Evolutionary conservation across 2,888 invertebrate species (phyloP).

Genomic region (Tipula confusa): DNA sequence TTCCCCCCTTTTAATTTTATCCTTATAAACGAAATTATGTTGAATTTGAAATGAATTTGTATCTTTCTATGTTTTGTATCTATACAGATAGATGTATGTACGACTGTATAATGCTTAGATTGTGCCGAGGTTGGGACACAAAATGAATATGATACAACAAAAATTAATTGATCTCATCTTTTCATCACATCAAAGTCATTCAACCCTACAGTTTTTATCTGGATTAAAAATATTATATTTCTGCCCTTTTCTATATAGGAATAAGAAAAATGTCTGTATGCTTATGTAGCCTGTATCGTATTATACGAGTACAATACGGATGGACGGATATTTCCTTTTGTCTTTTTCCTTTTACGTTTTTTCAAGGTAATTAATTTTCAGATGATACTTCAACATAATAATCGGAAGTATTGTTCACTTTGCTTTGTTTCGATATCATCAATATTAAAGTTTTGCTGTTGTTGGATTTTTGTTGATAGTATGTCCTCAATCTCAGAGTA

Average conservation of each 20-base stretch:
- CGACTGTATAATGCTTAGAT: not conserved
- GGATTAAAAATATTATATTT: not conserved
- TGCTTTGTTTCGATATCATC: not conserved
- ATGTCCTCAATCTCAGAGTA: not conserved
- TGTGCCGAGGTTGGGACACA: not conserved
- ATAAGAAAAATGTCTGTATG: not conserved
- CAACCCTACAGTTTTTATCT: conserved; percentile 4
- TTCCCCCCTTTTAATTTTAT: not conserved
- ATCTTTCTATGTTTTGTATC: not conserved
- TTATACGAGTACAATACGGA: not conserved
- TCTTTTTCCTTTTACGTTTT: not conserved
- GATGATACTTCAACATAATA: not conserved
- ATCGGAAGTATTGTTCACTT: conserved; percentile 12
- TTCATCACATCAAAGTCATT: conserved; percentile 20
- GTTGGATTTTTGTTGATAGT: not conserved
- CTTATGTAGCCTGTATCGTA: not conserved
- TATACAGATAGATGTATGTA: not conserved
- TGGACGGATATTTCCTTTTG: not conserved
- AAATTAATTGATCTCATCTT: conserved; percentile 12
- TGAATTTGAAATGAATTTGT: not conserved
- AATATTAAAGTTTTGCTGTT: not conserved
- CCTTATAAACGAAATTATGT: not conserved
- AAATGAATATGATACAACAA: not conserved
- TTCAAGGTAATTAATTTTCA: conserved; percentile 20
- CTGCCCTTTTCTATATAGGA: not conserved